Evolutionary conservation across 2,888 invertebrate genomes (phyloP).

Genomic region (Bruchidius siliquastri): DNA sequence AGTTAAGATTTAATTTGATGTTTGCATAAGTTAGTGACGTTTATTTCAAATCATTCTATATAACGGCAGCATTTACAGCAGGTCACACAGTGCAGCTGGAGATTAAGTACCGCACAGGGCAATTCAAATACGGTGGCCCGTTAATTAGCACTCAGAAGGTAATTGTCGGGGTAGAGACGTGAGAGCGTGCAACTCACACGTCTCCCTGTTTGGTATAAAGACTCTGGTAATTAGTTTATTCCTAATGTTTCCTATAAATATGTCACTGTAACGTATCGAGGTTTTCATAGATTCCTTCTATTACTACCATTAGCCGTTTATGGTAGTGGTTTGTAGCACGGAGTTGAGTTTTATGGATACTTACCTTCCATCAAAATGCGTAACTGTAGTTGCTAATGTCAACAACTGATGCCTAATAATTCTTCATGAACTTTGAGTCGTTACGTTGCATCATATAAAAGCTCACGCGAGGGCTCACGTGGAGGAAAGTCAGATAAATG

Average conservation of each 20-base stretch:
- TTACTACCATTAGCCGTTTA: not conserved
- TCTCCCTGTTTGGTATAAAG: not conserved
- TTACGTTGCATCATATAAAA: not conserved
- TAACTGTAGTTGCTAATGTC: not conserved
- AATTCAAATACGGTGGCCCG: constrained; percentile 15
- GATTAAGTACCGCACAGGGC: constrained; percentile 3
- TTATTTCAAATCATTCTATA: not conserved
- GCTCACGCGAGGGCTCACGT: not conserved
- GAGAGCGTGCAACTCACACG: not conserved
- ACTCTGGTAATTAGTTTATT: not conserved
- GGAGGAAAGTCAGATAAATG: too few species aligned
- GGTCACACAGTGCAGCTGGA: not conserved
- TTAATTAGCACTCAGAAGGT: constrained; percentile 19
- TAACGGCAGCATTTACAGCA: not conserved
- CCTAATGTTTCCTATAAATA: not conserved
- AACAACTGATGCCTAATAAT: not conserved
- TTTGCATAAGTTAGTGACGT: not conserved
- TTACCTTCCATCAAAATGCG: not conserved
- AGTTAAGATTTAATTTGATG: too few species aligned
- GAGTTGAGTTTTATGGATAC: not conserved
- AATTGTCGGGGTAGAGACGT: constrained; percentile 20
- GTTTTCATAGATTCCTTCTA: not conserved
- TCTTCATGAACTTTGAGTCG: not conserved
- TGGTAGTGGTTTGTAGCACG: not conserved
- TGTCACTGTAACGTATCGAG: not conserved